phyloP scores from a whole-genome alignment of 2,797 vertebrate genomes.

The Siniperca obscura region DNA sequence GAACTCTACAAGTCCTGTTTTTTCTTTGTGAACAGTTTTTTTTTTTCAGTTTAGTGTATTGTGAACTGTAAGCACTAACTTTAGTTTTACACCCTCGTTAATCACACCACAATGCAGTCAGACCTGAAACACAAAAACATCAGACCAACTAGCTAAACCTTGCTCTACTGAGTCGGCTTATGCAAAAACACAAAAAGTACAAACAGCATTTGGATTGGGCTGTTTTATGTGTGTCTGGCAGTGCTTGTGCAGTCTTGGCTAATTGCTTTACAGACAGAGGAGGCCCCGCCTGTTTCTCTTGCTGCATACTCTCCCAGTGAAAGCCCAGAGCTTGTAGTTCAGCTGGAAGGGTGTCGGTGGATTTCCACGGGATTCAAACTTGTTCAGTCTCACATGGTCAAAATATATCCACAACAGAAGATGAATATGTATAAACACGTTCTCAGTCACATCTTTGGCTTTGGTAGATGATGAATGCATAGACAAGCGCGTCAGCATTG shows the following conservation, averaged over 20 bases:
- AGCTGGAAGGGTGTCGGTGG: conserved; percentile 32
- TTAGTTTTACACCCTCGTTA: conserved; percentile 39
- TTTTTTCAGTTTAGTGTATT: not conserved
- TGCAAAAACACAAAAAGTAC: conserved; percentile 28
- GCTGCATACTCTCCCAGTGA: conserved; percentile 41
- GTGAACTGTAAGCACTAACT: conserved; percentile 20
- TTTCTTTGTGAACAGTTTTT: conserved; percentile 15
- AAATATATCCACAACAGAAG: conserved; percentile 33
- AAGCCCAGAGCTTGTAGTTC: conserved; percentile 35
- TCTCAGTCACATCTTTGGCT: conserved; percentile 40
- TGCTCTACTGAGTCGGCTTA: conserved; percentile 9
- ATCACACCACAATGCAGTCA: conserved; percentile 46
- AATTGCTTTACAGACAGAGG: conserved; percentile 52
- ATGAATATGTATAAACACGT: conserved; percentile 33
- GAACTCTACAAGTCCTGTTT: conserved; percentile 33
- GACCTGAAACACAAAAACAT: conserved; percentile 42
- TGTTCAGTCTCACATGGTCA: conserved; percentile 18
- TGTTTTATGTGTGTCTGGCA: conserved; percentile 54
- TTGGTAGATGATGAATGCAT: conserved; percentile 14
- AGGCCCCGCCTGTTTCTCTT: conserved; percentile 48
- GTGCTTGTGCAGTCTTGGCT: conserved; percentile 53
- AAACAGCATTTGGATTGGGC: conserved; percentile 22
- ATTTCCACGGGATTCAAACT: conserved; percentile 62
- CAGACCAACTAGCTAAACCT: conserved; percentile 18
- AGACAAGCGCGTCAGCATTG: conserved; percentile 17